A percentile compares a stretch with the other conserved stretches of the same genome.
These are phyloP conservation scores for Cyrtodaria siliqua DNA, from an alignment of 2,888 invertebrate species.

Conservation along the genomic window DNA sequence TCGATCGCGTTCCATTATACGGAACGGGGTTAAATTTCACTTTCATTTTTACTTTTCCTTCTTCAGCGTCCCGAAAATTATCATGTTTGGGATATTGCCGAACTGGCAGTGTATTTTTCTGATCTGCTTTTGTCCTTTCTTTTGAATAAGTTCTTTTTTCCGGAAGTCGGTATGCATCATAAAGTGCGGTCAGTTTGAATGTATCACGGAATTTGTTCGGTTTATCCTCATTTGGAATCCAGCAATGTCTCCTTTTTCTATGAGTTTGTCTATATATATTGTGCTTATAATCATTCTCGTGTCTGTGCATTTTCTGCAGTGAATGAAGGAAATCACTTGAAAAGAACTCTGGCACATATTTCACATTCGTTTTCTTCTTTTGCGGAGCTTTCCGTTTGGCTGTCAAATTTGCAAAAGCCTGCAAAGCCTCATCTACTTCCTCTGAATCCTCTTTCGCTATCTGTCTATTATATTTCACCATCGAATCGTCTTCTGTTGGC, in stretches of 20 bases:
- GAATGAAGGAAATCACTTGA: background rate
- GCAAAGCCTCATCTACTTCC: slow-evolving; percentile 40
- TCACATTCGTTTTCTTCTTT: background rate
- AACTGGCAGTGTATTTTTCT: no score
- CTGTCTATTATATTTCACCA: slow-evolving; percentile 31
- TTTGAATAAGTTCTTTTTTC: no score
- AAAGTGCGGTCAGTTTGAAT: no score
- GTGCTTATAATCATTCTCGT: background rate
- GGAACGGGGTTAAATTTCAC: slow-evolving; percentile 37
- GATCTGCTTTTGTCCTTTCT: background rate
- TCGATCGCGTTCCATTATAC: slow-evolving; percentile 7
- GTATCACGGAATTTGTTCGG: no score
- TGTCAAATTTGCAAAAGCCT: slow-evolving; percentile 45
- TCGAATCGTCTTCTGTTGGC: slow-evolving; percentile 16
- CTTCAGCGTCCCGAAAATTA: no score
- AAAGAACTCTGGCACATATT: slow-evolving; percentile 17
- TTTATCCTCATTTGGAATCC: background rate
- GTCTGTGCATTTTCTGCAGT: background rate
- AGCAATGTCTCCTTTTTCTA: slow-evolving; percentile 4
- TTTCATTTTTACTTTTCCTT: slow-evolving; percentile 14
- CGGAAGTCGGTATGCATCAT: no score
- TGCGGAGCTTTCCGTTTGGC: slow-evolving; percentile 15
- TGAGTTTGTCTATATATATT: background rate
- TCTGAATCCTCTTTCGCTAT: slow-evolving; percentile 21
- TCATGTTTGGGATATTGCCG: no score